Evolutionary conservation across 1,140 invertebrate species (phyloP).

Genomic region (Venturia canescens): DNA sequence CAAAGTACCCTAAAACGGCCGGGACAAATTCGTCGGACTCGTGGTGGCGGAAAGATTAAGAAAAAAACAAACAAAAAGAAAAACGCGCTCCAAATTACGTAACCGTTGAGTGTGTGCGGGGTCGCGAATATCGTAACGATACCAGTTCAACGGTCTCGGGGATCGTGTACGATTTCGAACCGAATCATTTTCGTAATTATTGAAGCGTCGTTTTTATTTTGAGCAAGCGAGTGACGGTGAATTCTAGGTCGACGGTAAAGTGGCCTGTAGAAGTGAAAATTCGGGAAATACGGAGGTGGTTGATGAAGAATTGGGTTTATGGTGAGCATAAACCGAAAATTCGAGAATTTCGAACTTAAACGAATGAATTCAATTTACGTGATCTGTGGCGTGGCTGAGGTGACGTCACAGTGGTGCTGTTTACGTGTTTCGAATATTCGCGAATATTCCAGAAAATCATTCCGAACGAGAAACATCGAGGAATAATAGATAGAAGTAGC

Average conservation of each 20-base stretch:
- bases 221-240: background rate
- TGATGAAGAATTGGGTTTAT: background rate
- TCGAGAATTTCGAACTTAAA: background rate
- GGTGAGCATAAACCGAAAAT: background rate
- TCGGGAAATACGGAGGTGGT: background rate
- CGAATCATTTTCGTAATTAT: background rate
- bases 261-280: background rate
- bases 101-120: background rate
- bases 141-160: background rate
- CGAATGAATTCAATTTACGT: background rate
- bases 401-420: background rate
- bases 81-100: background rate
- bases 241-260: conserved; percentile 1
- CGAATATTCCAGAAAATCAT: background rate
- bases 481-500: too few species aligned
- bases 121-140: background rate
- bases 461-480: background rate
- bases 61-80: too few species aligned
- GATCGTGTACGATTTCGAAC: background rate
- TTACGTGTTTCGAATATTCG: background rate
- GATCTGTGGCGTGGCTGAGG: conserved; percentile 11
- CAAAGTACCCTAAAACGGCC: background rate
- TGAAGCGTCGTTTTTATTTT: background rate
- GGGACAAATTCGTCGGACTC: background rate
- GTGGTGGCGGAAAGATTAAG: background rate